Percentiles rank a stretch among this genome's conserved stretches.
Evolutionary conservation across 92 coral and sea anemone genomes (phyloP).

Genomic region (Nematostella vectensis): DNA sequence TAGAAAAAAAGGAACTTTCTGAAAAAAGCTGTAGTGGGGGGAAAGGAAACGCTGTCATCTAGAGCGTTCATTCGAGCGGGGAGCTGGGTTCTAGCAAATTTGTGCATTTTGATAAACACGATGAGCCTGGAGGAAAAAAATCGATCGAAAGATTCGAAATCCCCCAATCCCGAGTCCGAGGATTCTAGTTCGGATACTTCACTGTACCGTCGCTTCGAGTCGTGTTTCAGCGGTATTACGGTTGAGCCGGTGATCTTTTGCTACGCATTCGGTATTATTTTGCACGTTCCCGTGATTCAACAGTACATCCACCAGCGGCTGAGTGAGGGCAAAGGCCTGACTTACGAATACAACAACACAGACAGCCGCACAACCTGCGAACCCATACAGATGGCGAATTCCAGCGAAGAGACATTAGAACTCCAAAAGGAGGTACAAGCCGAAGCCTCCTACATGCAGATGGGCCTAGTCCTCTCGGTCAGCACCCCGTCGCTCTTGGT

Average conservation of each 20-base stretch:
- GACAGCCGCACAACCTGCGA: constrained; percentile 79
- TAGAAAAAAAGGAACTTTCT: too few species aligned
- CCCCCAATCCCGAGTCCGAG: too few species aligned
- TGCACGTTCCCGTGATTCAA: constrained; percentile 92
- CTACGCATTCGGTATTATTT: constrained; percentile 89
- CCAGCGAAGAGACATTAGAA: constrained; percentile 35
- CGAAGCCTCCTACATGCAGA: constrained; percentile 78
- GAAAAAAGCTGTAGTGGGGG: too few species aligned
- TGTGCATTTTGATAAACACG: too few species aligned
- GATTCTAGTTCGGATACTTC: too few species aligned
- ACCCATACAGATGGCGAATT: constrained; percentile 25
- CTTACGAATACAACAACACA: constrained; percentile 70
- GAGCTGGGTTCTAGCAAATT: too few species aligned
- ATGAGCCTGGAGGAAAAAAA: too few species aligned
- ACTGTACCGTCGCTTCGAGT: constrained; percentile 1
- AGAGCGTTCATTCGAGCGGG: too few species aligned
- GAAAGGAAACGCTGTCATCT: too few species aligned
- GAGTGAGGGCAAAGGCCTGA: constrained; percentile 66
- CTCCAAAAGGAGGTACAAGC: constrained; percentile 78
- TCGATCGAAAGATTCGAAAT: too few species aligned
- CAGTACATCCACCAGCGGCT: constrained; percentile 79
- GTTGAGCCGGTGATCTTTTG: constrained; percentile 96
- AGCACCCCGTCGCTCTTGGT: constrained; percentile 91
- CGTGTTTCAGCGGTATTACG: constrained; percentile 42
- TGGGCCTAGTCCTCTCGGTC: constrained; percentile 78